Base-by-base conservation (phyloP, 1,140 invertebrate species). In the Macrocentrus cingulum region DNA sequence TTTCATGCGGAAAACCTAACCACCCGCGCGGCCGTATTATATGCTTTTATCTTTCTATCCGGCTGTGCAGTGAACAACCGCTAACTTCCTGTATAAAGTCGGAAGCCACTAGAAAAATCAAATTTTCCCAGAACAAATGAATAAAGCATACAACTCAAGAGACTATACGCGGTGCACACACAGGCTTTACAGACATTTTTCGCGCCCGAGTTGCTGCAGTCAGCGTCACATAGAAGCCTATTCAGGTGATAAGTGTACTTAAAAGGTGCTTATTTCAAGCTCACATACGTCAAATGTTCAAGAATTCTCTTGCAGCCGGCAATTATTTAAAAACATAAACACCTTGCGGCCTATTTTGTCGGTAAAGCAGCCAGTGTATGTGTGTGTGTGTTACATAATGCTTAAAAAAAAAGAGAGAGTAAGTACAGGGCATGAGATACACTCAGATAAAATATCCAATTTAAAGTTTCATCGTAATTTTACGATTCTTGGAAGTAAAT, bases 401-500 rank as follows among this genome's bases (percentile, higher is more conserved):
- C n/a, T n/a, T n/a, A 34, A 34, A 34, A 34, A 34, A 34, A 34
- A 41, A 15, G 25, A 34, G 22, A 41, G 51, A 56, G 56, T 56
- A 49, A 45, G 39, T 51, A 48, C 25, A 56, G 48, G 53, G 60
- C 44, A 60, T 63, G 63, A 59, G 60, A 72, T 70, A 72, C 70
- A 66, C 59, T 67, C 65, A 66, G 72, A 76, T 74, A 76, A 76
- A 75, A 76, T 76, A 76, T 75, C 74, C 72, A 76, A 76, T 76
- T 76, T 76, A 75, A 76, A 76, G 72, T 76, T 76, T 75, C 69
- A 72, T 74, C 71, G 72, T 76, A 75, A 76, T 76, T 76, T 75
- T 72, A 74, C 69, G 70, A 75, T 76, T 76, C 69, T 67, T 73
- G 66, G 52, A 74, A 74, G 70, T 71, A 76, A 75, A 76, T 75